phyloP scores from a whole-genome alignment of 2,888 invertebrate genomes.

The Ashinkailepas kermadecensis region DNA sequence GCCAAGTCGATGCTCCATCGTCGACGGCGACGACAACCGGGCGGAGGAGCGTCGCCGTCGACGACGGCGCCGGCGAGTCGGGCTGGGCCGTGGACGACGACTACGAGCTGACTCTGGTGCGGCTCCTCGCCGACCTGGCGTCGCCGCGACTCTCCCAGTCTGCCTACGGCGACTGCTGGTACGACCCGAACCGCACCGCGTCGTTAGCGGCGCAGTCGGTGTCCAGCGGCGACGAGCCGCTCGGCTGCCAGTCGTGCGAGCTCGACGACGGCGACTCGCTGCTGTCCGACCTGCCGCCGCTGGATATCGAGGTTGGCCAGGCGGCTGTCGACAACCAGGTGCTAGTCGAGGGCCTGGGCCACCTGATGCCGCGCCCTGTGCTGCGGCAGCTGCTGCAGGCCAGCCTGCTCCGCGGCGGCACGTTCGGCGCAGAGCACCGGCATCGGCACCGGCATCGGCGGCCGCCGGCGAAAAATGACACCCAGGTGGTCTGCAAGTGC shows the following conservation, averaged over 20 bases:
- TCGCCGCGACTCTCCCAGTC: neutral
- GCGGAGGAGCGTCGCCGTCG: too few relatives aligned
- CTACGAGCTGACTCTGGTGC: too few relatives aligned
- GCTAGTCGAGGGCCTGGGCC: neutral
- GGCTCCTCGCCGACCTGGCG: neutral
- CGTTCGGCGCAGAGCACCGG: slow-evolving; percentile 1
- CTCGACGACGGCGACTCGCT: neutral
- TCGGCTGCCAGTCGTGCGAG: neutral
- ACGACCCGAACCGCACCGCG: neutral
- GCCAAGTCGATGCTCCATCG: too few relatives aligned
- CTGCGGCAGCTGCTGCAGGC: neutral
- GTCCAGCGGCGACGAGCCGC: neutral
- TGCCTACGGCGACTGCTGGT: neutral
- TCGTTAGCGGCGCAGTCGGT: neutral
- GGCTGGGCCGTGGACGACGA: too few relatives aligned
- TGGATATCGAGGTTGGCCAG: neutral
- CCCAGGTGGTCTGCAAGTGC: neutral
- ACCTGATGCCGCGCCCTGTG: too few relatives aligned
- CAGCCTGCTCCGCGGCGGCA: neutral
- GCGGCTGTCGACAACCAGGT: neutral
- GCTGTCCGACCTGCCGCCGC: neutral
- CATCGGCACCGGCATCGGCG: neutral
- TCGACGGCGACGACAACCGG: too few relatives aligned
- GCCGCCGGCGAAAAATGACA: neutral
- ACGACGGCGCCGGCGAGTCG: too few relatives aligned